These are phyloP conservation scores for Bedellia somnulentella DNA, from an alignment of 2,888 invertebrate species.

Conservation along the genomic window DNA sequence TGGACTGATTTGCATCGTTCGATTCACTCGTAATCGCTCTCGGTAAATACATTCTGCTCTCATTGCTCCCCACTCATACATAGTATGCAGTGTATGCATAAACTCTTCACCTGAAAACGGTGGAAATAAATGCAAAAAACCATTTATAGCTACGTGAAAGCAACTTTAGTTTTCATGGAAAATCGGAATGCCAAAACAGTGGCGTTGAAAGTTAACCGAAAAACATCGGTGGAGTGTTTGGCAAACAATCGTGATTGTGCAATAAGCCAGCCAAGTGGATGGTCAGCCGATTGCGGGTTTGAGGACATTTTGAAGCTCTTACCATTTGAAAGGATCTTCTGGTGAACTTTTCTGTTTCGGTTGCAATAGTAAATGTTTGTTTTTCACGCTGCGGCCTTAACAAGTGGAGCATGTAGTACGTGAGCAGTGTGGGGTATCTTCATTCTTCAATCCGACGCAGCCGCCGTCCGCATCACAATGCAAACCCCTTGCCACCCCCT, in stretches of 20 bases:
- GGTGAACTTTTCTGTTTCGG: slow-evolving; percentile 40
- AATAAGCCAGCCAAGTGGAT: slow-evolving; percentile 27
- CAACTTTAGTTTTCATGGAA: no score
- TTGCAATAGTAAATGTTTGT: slow-evolving; percentile 44
- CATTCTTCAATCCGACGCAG: slow-evolving; percentile 24
- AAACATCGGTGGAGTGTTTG: slow-evolving; percentile 38
- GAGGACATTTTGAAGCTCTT: slow-evolving; percentile 31
- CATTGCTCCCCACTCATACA: slow-evolving; percentile 40
- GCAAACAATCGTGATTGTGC: slow-evolving; percentile 37
- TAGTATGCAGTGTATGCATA: slow-evolving; percentile 39
- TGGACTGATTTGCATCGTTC: slow-evolving; percentile 3
- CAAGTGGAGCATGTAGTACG: slow-evolving; percentile 39
- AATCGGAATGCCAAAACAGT: slow-evolving; percentile 22
- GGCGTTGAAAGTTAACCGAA: slow-evolving; percentile 35
- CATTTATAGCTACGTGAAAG: no score
- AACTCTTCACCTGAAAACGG: slow-evolving; percentile 36
- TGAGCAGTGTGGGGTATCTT: slow-evolving; percentile 22
- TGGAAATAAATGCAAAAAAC: no score
- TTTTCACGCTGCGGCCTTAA: slow-evolving; percentile 36
- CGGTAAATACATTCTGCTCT: slow-evolving; percentile 54
- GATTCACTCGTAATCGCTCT: slow-evolving; percentile 31
- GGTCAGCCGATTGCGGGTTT: slow-evolving; percentile 34
- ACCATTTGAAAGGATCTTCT: slow-evolving; percentile 36
- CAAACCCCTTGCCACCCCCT: slow-evolving; percentile 13
- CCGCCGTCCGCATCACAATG: slow-evolving; percentile 33